These are phyloP conservation scores for Drosophila equinoxialis DNA, from an alignment of 1,140 invertebrate genomes.

Conservation along the genomic window DNA sequence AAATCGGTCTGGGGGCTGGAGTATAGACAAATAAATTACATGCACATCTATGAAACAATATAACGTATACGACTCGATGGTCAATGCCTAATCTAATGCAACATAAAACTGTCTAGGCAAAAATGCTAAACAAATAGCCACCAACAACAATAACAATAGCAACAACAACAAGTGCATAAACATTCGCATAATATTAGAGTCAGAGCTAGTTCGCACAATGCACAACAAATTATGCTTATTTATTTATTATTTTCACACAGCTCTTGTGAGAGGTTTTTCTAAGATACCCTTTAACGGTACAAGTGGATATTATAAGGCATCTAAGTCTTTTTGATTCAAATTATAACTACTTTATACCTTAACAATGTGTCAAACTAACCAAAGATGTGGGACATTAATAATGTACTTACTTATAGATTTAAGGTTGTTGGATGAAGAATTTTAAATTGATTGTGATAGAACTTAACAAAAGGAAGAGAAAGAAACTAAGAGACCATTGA, in stretches of 20 bases:
- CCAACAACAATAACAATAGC: constrained; percentile 1
- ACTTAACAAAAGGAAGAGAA: too few relatives aligned
- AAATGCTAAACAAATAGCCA: constrained; percentile 72
- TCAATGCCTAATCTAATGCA: constrained; percentile 38
- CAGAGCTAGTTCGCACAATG: constrained; percentile 1
- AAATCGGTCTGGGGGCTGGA: background rate
- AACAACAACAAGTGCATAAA: constrained; percentile 48
- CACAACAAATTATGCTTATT: constrained; percentile 66
- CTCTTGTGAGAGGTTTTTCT: constrained; percentile 13
- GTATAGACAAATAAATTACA: constrained; percentile 70
- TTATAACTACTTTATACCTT: too few relatives aligned
- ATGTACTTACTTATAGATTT: too few relatives aligned
- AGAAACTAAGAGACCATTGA: too few relatives aligned
- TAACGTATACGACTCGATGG: constrained; percentile 45
- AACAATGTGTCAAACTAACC: too few relatives aligned
- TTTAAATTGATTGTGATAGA: too few relatives aligned
- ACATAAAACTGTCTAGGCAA: constrained; percentile 71
- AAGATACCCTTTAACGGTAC: background rate
- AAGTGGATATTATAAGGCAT: too few relatives aligned
- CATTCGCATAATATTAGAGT: constrained; percentile 61
- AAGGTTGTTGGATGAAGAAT: too few relatives aligned
- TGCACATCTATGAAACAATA: constrained; percentile 35
- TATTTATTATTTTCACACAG: constrained; percentile 64
- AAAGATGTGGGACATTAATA: too few relatives aligned
- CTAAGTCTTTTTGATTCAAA: too few relatives aligned